A percentile compares a stretch with the other conserved stretches of the same genome.
Conservation (phyloP, 2,888 invertebrate species). For the Petrolisthes cinctipes region DNA sequence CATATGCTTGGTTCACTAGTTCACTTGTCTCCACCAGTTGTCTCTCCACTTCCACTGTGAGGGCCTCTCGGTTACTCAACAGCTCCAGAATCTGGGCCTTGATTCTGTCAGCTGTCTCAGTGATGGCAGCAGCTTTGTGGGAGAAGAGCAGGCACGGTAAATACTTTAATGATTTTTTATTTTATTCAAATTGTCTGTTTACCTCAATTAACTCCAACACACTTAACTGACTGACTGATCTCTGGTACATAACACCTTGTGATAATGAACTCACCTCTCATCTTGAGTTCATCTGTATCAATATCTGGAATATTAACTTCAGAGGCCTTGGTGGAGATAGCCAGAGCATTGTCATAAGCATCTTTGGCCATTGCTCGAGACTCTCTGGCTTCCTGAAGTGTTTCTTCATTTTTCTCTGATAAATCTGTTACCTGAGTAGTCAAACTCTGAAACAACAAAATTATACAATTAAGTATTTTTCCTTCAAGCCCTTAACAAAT, state of each 20-base stretch:
- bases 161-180: no score
- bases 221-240: neutral
- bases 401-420: constrained; percentile 39
- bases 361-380: constrained; percentile 49
- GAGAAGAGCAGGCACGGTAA: no score
- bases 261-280: constrained; percentile 27
- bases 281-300: constrained; percentile 48
- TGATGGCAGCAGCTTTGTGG: constrained; percentile 42
- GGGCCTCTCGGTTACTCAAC: constrained; percentile 75
- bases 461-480: no score
- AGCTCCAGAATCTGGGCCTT: constrained; percentile 78
- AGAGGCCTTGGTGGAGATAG: constrained; percentile 61
- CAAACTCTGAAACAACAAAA: constrained; percentile 28
- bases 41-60: constrained; percentile 74
- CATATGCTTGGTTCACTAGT: constrained; percentile 73
- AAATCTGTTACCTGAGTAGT: constrained; percentile 48
- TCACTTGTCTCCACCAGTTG: constrained; percentile 73
- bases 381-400: constrained; percentile 46
- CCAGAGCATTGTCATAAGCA: constrained; percentile 55
- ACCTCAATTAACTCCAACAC: neutral
- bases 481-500: no score
- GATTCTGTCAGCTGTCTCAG: constrained; percentile 71
- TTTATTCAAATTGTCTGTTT: no score
- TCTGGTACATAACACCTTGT: neutral
- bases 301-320: constrained; percentile 54